Evolutionary conservation across 2,888 invertebrate species (phyloP).

Genomic region (Cosmia pyralina): DNA sequence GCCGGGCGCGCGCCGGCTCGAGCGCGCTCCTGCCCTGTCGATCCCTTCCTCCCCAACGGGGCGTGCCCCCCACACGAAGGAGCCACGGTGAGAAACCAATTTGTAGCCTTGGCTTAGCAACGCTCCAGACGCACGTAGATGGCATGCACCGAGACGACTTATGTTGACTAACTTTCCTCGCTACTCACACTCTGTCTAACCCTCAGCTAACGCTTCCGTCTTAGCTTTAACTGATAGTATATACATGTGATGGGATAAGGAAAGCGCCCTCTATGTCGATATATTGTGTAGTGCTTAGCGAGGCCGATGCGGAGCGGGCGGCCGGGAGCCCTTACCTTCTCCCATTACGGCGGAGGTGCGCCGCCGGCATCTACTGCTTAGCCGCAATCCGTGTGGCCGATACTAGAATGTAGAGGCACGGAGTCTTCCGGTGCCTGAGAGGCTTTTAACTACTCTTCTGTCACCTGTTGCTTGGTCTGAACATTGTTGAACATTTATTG

Average conservation of each 20-base stretch:
- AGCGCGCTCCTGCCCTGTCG: constrained; percentile 76
- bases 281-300: constrained; percentile 80
- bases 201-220: constrained; percentile 85
- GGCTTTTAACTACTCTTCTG: constrained; percentile 89
- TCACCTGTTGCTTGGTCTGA: constrained; percentile 80
- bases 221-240: constrained; percentile 85
- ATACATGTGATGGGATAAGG: constrained; percentile 93
- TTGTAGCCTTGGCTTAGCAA: constrained; percentile 88
- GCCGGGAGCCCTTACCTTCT: constrained; percentile 90
- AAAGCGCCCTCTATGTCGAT: constrained; percentile 92
- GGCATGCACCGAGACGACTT: constrained; percentile 82
- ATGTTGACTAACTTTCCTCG: constrained; percentile 85
- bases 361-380: constrained; percentile 87
- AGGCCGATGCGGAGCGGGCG: constrained; percentile 88
- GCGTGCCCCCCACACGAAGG: constrained; percentile 83
- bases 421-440: constrained; percentile 80
- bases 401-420: constrained; percentile 81
- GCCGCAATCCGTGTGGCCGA: constrained; percentile 84
- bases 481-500: constrained; percentile 67
- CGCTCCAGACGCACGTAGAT: constrained; percentile 86
- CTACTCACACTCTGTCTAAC: constrained; percentile 85
- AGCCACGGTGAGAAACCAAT: constrained; percentile 89
- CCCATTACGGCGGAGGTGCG: constrained; percentile 91
- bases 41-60: constrained; percentile 81
- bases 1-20: constrained; percentile 76